Conservation (phyloP, 2,113 vertebrate species). For the Aegotheles bennettii region DNA sequence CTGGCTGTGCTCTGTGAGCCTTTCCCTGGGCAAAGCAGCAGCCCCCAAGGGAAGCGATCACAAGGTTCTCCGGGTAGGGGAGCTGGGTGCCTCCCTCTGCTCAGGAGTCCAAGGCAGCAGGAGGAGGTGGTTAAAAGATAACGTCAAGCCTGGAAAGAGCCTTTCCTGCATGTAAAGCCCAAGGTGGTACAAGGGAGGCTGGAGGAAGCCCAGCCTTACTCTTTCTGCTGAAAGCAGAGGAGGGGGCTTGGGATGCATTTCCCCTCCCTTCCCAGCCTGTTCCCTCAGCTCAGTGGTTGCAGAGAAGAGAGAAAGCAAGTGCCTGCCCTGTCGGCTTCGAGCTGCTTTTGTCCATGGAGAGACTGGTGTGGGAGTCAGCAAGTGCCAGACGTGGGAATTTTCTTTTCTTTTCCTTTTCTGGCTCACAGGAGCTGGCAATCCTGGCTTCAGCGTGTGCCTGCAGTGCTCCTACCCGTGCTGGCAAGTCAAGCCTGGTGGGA, state of each 20-base stretch:
- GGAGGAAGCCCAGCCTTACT: neutral
- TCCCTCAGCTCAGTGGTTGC: neutral
- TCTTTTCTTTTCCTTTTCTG: neutral
- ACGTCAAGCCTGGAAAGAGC: neutral
- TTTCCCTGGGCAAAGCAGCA: neutral
- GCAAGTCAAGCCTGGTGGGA: neutral
- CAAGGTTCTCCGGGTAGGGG: neutral
- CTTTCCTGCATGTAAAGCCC: neutral
- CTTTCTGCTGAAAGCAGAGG: neutral
- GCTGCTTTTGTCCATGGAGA: neutral
- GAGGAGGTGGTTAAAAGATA: neutral
- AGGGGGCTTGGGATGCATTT: neutral
- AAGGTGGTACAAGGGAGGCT: neutral
- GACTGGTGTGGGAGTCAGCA: neutral
- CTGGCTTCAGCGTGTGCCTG: neutral
- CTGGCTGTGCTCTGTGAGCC: neutral
- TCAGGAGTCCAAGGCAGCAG: neutral
- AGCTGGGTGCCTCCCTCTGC: neutral
- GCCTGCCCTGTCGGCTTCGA: neutral
- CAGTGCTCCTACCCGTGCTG: neutral
- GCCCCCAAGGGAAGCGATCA: neutral
- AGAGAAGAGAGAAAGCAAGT: neutral
- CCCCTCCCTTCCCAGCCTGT: rapidly evolving
- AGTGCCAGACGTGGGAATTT: neutral
- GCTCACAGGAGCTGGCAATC: neutral